A percentile compares a stretch with the other conserved stretches of the same genome.
phyloP scores from a whole-genome alignment of 2,797 vertebrate genomes.

The Hylomyscus alleni region DNA sequence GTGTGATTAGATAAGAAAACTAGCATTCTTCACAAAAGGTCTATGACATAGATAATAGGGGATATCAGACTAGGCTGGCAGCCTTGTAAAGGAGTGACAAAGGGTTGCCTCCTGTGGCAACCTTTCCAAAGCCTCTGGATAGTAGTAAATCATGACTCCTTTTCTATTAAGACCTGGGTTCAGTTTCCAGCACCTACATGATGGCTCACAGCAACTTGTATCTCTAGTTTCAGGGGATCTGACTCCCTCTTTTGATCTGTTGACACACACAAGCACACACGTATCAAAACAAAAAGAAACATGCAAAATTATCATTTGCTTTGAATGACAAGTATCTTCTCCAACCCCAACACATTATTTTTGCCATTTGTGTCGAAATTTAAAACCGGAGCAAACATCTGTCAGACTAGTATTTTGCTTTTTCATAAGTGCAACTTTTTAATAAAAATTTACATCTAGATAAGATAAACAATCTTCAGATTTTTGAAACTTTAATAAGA shows the following conservation, averaged over 20 bases:
- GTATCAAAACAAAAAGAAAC: neutral
- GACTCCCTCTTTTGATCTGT: neutral
- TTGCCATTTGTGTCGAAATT: conserved; percentile 77
- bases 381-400: conserved; percentile 89
- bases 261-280: neutral
- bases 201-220: neutral
- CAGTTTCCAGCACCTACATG: neutral
- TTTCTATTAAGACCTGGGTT: neutral
- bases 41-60: neutral
- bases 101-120: neutral
- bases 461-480: conserved; percentile 90
- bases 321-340: neutral
- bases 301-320: conserved; percentile 29
- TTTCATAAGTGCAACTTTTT: conserved; percentile 89
- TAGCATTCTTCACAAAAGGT: neutral
- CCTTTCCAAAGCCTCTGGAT: neutral
- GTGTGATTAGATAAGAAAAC: neutral
- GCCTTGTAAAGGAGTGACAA: neutral
- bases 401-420: conserved; percentile 88
- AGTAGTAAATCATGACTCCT: neutral
- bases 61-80: neutral
- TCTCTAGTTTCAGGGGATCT: neutral
- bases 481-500: conserved; percentile 89
- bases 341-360: conserved; percentile 19
- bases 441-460: conserved; percentile 90